These are phyloP conservation scores for Pasiphila rectangulata DNA, from an alignment of 2,888 invertebrate species.

Conservation along the genomic window DNA sequence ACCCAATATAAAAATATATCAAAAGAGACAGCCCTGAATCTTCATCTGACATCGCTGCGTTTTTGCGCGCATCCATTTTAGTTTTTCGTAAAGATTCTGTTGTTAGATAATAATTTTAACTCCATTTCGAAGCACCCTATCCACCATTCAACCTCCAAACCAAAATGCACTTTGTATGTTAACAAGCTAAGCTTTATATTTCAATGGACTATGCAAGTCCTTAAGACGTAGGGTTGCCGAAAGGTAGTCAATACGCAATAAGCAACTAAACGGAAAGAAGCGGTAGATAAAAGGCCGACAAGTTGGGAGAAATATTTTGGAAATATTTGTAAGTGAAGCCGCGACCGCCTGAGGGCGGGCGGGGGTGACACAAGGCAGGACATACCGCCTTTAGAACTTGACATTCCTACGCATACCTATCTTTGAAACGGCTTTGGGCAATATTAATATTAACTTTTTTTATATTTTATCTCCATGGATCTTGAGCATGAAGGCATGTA, in stretches of 20 bases:
- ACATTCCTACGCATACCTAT: conserved; percentile 13
- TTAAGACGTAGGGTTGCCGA: conserved; percentile 16
- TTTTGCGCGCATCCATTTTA: conserved; percentile 74
- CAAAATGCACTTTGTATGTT: conserved; percentile 23
- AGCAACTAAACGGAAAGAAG: conserved; percentile 76
- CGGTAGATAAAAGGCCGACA: conserved; percentile 78
- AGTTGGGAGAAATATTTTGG: conserved; percentile 79
- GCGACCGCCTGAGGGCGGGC: conserved; percentile 57
- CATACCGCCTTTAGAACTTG: conserved; percentile 22
- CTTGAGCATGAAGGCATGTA: background rate
- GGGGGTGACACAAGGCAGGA: conserved; percentile 30
- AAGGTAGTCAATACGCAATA: conserved; percentile 51
- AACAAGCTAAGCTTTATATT: background rate
- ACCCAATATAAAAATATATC: no score
- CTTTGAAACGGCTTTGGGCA: no score
- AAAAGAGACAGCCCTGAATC: conserved; percentile 55
- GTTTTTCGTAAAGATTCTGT: conserved; percentile 75
- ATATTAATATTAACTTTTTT: no score
- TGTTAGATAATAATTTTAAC: conserved; percentile 64
- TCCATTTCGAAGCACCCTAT: conserved; percentile 29
- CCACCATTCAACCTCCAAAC: background rate
- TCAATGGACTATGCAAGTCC: background rate
- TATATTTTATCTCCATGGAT: no score
- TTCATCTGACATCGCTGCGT: conserved; percentile 50
- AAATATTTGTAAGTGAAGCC: conserved; percentile 77